Percentiles rank a stretch among this genome's conserved stretches.
phyloP scores from a whole-genome alignment of 2,888 invertebrate genomes.

The Torymus aiolomorphi region DNA sequence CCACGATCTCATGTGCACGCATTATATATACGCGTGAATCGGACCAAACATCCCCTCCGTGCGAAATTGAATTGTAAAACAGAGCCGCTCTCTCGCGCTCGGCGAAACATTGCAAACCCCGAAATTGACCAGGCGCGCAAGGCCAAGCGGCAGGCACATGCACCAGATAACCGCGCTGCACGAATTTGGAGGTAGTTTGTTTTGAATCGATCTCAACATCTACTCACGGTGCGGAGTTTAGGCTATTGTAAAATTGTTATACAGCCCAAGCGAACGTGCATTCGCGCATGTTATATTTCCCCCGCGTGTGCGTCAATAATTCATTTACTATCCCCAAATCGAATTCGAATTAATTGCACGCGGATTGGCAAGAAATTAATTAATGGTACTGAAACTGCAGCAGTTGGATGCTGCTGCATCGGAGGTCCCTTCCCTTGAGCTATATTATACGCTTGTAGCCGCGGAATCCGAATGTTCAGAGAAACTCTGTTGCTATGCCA shows the following conservation, averaged over 20 bases:
- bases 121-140: neutral
- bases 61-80: neutral
- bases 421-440: neutral
- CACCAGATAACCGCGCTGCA: neutral
- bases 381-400: constrained; percentile 28
- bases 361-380: constrained; percentile 41
- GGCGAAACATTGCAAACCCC: neutral
- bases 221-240: neutral
- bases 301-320: constrained; percentile 4
- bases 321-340: constrained; percentile 29
- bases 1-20: too few species aligned
- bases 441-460: neutral
- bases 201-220: constrained; percentile 31
- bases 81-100: neutral
- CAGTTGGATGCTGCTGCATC: neutral
- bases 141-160: neutral
- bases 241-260: constrained; percentile 16
- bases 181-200: constrained; percentile 24
- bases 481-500: neutral
- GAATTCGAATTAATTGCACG: constrained; percentile 32
- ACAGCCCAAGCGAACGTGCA: neutral
- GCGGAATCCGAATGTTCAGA: neutral
- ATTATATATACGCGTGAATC: neutral
- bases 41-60: neutral
- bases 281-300: constrained; percentile 7